Percentiles rank a stretch among this genome's conserved stretches.
phyloP scores from a whole-genome alignment of 2,113 vertebrate genomes.

The Xyliphius kryptos region DNA sequence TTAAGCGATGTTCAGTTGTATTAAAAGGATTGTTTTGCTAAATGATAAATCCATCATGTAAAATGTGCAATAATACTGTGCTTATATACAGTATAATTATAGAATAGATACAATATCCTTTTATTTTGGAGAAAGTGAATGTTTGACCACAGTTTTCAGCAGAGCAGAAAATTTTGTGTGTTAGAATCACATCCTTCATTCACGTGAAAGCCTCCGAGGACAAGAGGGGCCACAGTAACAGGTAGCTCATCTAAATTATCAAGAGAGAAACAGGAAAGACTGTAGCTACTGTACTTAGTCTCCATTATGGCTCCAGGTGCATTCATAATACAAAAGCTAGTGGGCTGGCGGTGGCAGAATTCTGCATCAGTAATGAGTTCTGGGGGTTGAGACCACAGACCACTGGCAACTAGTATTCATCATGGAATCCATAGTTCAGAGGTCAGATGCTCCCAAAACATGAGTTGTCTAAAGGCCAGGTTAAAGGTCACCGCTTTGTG shows the following conservation, averaged over 20 bases:
- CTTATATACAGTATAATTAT: too few species aligned
- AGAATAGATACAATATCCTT: too few species aligned
- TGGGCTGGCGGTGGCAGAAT: slow-evolving; percentile 1
- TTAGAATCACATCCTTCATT: background rate
- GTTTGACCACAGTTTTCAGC: background rate
- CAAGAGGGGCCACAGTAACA: slow-evolving; percentile 36
- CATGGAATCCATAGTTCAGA: slow-evolving; percentile 28
- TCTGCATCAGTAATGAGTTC: slow-evolving; percentile 10
- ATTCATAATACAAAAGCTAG: slow-evolving; percentile 27
- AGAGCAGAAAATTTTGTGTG: background rate
- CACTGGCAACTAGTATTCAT: background rate
- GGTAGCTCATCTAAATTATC: slow-evolving; percentile 49
- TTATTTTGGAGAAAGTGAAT: too few species aligned
- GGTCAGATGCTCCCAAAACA: background rate
- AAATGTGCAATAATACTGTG: too few species aligned
- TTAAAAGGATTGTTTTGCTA: too few species aligned
- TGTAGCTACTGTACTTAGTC: slow-evolving; percentile 26
- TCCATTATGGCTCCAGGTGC: slow-evolving; percentile 31
- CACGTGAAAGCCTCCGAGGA: background rate
- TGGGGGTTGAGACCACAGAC: slow-evolving; percentile 15
- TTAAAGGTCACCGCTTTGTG: slow-evolving; percentile 96
- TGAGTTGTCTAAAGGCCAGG: slow-evolving; percentile 1
- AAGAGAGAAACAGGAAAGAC: slow-evolving; percentile 35
- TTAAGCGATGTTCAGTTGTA: too few species aligned
- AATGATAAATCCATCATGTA: too few species aligned